Evolutionary conservation across 2,888 invertebrate species (phyloP).

Genomic region (Ditula angustiorana): DNA sequence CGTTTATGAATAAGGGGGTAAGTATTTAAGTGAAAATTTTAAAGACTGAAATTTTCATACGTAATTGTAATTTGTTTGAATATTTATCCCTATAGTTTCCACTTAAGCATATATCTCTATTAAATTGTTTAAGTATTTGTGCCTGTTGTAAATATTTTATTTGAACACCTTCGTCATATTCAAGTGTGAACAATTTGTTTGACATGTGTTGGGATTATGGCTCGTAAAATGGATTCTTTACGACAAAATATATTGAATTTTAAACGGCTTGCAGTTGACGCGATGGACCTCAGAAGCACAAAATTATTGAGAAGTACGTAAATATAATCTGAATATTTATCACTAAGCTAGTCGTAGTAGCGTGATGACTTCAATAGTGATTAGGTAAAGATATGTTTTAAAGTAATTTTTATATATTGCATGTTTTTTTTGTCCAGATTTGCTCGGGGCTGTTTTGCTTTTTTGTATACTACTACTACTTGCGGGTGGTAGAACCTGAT

Average conservation of each 20-base stretch:
- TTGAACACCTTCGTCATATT: slow-evolving; percentile 66
- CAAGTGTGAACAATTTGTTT: slow-evolving; percentile 77
- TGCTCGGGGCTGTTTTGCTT: too few species aligned
- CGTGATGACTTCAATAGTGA: slow-evolving; percentile 28
- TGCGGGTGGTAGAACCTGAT: too few species aligned
- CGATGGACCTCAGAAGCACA: slow-evolving; percentile 17
- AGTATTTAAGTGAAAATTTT: too few species aligned
- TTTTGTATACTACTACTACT: too few species aligned
- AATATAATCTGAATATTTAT: slow-evolving; percentile 26
- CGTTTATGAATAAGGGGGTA: too few species aligned
- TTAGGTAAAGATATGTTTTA: slow-evolving; percentile 12
- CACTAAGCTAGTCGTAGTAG: slow-evolving; percentile 15
- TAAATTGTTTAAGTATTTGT: slow-evolving; percentile 33
- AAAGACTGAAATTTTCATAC: too few species aligned
- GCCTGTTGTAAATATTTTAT: slow-evolving; percentile 56
- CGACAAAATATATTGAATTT: slow-evolving; percentile 72
- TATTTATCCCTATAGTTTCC: too few species aligned
- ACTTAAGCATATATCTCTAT: too few species aligned
- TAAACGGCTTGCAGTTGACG: slow-evolving; percentile 62
- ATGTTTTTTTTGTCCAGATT: neutral
- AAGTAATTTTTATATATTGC: neutral
- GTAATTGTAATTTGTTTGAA: too few species aligned
- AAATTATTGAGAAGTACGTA: slow-evolving; percentile 31
- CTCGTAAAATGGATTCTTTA: slow-evolving; percentile 72
- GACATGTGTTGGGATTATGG: slow-evolving; percentile 73